phyloP scores from a whole-genome alignment of 2,113 vertebrate species.

The Neolamprologus fasciatus region DNA sequence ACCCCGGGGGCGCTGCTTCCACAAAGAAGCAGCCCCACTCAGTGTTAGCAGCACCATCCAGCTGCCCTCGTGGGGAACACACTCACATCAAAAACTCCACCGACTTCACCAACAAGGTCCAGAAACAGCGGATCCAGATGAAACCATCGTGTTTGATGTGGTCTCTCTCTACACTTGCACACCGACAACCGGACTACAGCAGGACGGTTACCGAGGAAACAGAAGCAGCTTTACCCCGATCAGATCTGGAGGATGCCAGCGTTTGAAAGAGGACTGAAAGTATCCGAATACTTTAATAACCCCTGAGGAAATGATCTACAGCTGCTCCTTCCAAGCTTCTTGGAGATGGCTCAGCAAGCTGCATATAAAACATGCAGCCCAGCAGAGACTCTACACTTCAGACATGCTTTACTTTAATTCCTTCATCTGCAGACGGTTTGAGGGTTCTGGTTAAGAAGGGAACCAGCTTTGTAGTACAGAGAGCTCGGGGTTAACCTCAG shows the following conservation, averaged over 20 bases:
- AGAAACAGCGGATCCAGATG: accelerated
- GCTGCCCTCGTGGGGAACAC: too few relatives aligned
- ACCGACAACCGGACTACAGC: too few relatives aligned
- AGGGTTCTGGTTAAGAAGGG: background rate
- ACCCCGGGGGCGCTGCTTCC: accelerated
- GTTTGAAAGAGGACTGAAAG: background rate
- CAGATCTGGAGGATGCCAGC: accelerated
- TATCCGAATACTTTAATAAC: accelerated
- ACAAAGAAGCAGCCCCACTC: background rate
- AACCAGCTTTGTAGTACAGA: background rate
- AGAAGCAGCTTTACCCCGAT: too few relatives aligned
- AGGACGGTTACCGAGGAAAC: too few relatives aligned
- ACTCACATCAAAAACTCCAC: too few relatives aligned
- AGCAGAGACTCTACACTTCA: background rate
- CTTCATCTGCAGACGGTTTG: background rate
- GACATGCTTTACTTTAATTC: accelerated
- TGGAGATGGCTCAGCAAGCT: accelerated
- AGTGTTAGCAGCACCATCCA: background rate
- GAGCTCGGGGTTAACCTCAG: background rate
- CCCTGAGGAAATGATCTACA: background rate
- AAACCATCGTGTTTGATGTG: accelerated
- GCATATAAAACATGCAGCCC: accelerated
- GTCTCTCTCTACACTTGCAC: too few relatives aligned
- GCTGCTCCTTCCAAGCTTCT: background rate
- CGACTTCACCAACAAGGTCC: too few relatives aligned